Conservation (phyloP, 2,888 invertebrate species). For the Drosophila testacea region DNA sequence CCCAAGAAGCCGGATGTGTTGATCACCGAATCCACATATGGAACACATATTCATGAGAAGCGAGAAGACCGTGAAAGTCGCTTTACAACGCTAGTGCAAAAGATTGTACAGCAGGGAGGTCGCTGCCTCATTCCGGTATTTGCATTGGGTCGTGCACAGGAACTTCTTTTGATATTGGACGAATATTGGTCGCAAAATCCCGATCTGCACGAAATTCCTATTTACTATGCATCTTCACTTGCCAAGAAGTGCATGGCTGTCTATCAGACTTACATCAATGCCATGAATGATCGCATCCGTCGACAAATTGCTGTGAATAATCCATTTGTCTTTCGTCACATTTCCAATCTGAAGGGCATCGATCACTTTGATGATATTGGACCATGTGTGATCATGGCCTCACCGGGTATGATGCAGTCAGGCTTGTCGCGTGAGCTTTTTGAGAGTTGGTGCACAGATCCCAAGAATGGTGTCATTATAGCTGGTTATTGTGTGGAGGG, state of each 20-base stretch:
- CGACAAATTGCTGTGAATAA: slow-evolving; percentile 99
- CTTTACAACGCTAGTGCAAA: slow-evolving; percentile 96
- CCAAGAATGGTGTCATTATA: slow-evolving; percentile 99
- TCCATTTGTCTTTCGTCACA: slow-evolving; percentile 99
- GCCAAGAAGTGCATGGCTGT: slow-evolving; percentile 99
- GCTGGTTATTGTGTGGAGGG: slow-evolving; percentile 98
- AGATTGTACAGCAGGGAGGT: slow-evolving; percentile 98
- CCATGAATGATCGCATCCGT: slow-evolving; percentile 99
- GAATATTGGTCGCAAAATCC: slow-evolving; percentile 97
- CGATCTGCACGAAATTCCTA: slow-evolving; percentile 97
- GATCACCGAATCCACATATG: slow-evolving; percentile 99
- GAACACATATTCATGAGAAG: slow-evolving; percentile 99
- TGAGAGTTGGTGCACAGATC: slow-evolving; percentile 99
- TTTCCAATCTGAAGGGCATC: slow-evolving; percentile 96
- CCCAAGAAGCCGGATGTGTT: slow-evolving; percentile 98
- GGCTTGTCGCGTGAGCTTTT: slow-evolving; percentile 98
- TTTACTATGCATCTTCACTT: slow-evolving; percentile 99
- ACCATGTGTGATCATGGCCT: slow-evolving; percentile 99
- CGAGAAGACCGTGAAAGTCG: slow-evolving; percentile 97
- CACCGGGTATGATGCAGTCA: slow-evolving; percentile 99
- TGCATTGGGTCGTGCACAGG: slow-evolving; percentile 98
- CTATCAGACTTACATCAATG: slow-evolving; percentile 99
- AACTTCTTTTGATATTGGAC: slow-evolving; percentile 96
- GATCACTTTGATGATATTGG: slow-evolving; percentile 99
- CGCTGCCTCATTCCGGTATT: slow-evolving; percentile 99